Evolutionary conservation across 2,888 invertebrate species (phyloP), one percentile per base, ranked within the genome.

Genomic region (Coecobrya sp.): DNA sequence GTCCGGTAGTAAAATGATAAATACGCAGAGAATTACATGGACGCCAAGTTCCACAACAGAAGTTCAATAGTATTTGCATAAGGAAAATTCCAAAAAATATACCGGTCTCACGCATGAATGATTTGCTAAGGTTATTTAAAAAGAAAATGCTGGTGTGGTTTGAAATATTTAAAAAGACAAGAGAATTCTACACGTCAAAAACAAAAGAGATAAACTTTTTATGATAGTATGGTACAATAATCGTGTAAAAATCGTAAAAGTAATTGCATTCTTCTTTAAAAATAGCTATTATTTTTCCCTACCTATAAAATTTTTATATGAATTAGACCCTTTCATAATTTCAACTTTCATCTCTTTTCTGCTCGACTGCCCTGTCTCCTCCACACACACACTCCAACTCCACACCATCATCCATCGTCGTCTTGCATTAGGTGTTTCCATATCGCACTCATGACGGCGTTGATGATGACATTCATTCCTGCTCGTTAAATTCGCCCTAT

Each of bases 401-500:
- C 70, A 42, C 70, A 73, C 42, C 70, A 73, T 42, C 4, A 65
- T 22, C 13, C 22, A 73, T 16, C 36, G 10, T 49, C 49, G 1
- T 13, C 49, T 7, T 73, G 86, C n/a, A 73, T 45, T 59, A 79
- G 76, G 76, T 45, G 25, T 81, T 52, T 89, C 70, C 30, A 76
- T 73, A 59, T 62, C 25, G 36, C 52, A 59, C 5, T 73, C 36
- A 42, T 73, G 42, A 42, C 73, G 49, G 25, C 16, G 19, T 70
- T 65, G 22, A 49, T 70, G 59, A 89, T 88, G 62, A 88, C 81
- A 81, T 81, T 81, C 88, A 88, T 81, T 52, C 25, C 79, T 65
- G 19, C 52, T 81, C 49, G 79, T 81, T 79, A 79, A 88, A 65
- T 65, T 52, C 25, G 22, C 76, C 73, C 22, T 45, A 73, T 45